A percentile compares a stretch with the other conserved stretches of the same genome.
Conservation (phyloP, 2,888 invertebrate genomes). For the Dendrolimus houi region DNA sequence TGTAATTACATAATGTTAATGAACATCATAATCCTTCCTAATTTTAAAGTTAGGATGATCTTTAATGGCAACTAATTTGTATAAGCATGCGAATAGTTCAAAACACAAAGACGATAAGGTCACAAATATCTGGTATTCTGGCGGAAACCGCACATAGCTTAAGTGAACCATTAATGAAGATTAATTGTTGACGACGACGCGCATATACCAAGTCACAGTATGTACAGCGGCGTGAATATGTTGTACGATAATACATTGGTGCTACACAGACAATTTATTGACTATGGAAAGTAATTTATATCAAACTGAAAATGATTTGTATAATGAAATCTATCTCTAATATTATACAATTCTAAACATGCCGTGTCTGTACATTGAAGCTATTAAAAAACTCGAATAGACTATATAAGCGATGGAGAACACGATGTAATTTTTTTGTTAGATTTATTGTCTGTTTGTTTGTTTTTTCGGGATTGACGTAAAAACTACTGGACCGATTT, state of each 20-base stretch:
- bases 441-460: too few species aligned
- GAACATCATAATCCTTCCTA: too few species aligned
- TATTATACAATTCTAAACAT: too few species aligned
- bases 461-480: too few species aligned
- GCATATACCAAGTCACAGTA: slow-evolving; percentile 27
- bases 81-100: slow-evolving; percentile 37
- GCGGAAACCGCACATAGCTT: slow-evolving; percentile 55
- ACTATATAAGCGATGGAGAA: too few species aligned
- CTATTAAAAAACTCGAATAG: too few species aligned
- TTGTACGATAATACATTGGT: background rate
- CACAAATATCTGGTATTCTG: slow-evolving; percentile 31
- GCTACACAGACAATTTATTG: background rate
- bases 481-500: too few species aligned
- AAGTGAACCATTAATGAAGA: slow-evolving; percentile 66
- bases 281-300: background rate
- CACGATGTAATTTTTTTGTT: too few species aligned
- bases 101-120: slow-evolving; percentile 30
- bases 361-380: too few species aligned
- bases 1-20: too few species aligned
- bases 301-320: background rate
- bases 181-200: slow-evolving; percentile 56
- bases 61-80: slow-evolving; percentile 13
- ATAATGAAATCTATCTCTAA: background rate
- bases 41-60: slow-evolving; percentile 5
- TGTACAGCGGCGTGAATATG: slow-evolving; percentile 6